Conservation (phyloP, 2,113 vertebrate species). For the Cyanistes caeruleus region DNA sequence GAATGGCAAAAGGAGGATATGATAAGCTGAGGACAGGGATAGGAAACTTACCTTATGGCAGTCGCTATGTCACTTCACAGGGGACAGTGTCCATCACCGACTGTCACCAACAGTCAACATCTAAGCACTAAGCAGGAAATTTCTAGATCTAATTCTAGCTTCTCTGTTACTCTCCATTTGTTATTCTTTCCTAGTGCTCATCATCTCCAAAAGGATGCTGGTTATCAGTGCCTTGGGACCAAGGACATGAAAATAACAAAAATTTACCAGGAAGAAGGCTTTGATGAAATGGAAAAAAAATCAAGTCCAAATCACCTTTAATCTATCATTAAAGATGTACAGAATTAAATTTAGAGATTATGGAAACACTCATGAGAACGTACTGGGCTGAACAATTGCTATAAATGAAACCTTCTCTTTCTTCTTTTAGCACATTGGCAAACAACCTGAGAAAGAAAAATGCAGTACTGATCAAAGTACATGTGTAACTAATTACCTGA, state of each 20-base stretch:
- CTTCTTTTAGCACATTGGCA: background rate
- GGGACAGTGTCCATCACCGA: background rate
- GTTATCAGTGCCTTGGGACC: too few species aligned
- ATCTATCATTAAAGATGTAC: background rate
- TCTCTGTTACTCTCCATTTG: background rate
- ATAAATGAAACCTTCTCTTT: background rate
- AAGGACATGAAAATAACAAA: background rate
- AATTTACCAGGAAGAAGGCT: background rate
- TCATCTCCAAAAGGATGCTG: too few species aligned
- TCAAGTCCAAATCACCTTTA: background rate
- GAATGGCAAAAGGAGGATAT: background rate
- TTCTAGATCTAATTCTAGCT: background rate
- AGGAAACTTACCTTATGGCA: background rate
- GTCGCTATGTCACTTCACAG: background rate
- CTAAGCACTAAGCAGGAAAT: background rate
- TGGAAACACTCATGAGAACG: background rate
- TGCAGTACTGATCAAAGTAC: conserved; percentile 49
- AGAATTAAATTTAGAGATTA: background rate
- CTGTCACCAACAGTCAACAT: background rate
- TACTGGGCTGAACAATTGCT: background rate
- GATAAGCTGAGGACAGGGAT: background rate
- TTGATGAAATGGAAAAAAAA: background rate
- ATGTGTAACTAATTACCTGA: conserved; percentile 48
- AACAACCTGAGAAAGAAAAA: conserved; percentile 39
- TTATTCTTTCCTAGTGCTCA: background rate